These are phyloP conservation scores for Belgica antarctica DNA, from an alignment of 2,888 invertebrate species.

Conservation along the genomic window DNA sequence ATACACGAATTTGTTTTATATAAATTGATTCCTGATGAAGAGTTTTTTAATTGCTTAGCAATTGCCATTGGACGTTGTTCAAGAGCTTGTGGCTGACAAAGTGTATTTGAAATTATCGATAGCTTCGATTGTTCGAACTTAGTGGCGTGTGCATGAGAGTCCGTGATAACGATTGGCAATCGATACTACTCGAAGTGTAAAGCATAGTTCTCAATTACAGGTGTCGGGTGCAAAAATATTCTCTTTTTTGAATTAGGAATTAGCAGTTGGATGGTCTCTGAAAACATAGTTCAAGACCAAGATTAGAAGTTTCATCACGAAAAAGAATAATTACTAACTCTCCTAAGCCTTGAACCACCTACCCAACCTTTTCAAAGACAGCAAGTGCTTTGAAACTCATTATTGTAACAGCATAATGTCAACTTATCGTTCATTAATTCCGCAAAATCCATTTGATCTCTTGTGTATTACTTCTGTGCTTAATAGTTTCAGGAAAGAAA, in stretches of 20 bases:
- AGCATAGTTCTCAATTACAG: neutral
- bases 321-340: too few relatives aligned
- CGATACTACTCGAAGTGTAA: too few relatives aligned
- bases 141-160: slow-evolving; percentile 22
- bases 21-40: neutral
- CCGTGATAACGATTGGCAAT: slow-evolving; percentile 4
- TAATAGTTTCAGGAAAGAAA: slow-evolving; percentile 18
- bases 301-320: too few relatives aligned
- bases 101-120: slow-evolving; percentile 31
- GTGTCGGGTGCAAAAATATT: neutral
- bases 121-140: neutral
- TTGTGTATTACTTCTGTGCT: neutral
- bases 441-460: slow-evolving; percentile 18
- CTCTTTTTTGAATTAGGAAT: too few relatives aligned
- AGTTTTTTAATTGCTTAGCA: slow-evolving; percentile 12
- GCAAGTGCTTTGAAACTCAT: too few relatives aligned
- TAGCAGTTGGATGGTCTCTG: too few relatives aligned
- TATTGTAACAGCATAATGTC: neutral
- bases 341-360: too few relatives aligned
- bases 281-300: too few relatives aligned
- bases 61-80: slow-evolving; percentile 21
- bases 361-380: too few relatives aligned
- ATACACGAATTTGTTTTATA: neutral
- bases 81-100: slow-evolving; percentile 10
- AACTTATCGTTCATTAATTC: too few relatives aligned